phyloP scores from a whole-genome alignment of 2,888 invertebrate genomes.

The Dexiosoma caninum region DNA sequence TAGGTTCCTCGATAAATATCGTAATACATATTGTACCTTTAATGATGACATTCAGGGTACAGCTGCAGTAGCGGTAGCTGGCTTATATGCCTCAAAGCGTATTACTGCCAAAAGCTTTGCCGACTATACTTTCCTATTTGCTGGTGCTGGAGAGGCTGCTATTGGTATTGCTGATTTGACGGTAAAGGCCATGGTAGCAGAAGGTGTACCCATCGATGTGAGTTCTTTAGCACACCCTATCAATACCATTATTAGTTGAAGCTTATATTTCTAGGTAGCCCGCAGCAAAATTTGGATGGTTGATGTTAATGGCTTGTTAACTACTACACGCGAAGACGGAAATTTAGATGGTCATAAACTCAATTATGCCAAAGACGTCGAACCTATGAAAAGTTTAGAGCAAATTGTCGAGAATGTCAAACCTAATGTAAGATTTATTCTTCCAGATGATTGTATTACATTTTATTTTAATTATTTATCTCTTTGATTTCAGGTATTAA shows the following conservation, averaged over 20 bases:
- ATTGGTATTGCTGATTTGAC: conserved; percentile 95
- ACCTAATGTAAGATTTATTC: conserved; percentile 85
- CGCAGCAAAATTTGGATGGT: conserved; percentile 95
- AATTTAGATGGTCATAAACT: conserved; percentile 84
- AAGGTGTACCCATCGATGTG: conserved; percentile 79
- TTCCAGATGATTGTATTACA: background rate
- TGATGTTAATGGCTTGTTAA: conserved; percentile 93
- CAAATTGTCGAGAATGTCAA: conserved; percentile 90
- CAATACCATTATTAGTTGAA: background rate
- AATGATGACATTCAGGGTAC: conserved; percentile 99
- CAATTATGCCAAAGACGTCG: conserved; percentile 87
- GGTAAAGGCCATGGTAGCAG: conserved; percentile 91
- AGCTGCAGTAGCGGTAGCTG: conserved; percentile 96
- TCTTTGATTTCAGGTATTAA: conserved; percentile 71
- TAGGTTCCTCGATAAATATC: conserved; percentile 92
- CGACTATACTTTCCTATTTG: conserved; percentile 93
- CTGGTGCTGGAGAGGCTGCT: conserved; percentile 94
- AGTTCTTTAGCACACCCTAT: background rate
- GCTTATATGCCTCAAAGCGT: conserved; percentile 81
- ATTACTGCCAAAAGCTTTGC: conserved; percentile 84
- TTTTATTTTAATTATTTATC: background rate
- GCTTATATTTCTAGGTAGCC: conserved; percentile 81
- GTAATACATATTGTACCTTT: conserved; percentile 95
- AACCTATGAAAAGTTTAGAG: conserved; percentile 86
- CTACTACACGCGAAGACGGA: conserved; percentile 83